Conservation (phyloP, 2,113 vertebrate genomes). For the Megatriorchis doriae region DNA sequence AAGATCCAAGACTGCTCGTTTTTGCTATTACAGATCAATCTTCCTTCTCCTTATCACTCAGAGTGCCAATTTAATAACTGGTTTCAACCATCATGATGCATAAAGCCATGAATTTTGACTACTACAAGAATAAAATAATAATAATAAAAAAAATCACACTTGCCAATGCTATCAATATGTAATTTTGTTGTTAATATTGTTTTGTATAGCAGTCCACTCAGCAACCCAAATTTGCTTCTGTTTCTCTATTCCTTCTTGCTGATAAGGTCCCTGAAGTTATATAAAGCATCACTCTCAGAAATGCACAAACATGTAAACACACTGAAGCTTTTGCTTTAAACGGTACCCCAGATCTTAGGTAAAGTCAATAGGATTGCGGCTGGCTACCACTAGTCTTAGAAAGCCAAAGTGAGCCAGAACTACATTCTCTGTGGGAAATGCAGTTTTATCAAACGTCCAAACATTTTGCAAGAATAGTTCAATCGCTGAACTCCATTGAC, state of each 20-base stretch:
- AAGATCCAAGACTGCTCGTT: background rate
- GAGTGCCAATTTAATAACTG: background rate
- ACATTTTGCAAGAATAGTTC: background rate
- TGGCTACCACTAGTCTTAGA: background rate
- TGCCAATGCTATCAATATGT: background rate
- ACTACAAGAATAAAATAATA: background rate
- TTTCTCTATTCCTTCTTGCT: background rate
- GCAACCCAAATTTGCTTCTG: background rate
- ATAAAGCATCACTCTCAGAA: slow-evolving; percentile 24
- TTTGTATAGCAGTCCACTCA: background rate
- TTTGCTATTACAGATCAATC: background rate
- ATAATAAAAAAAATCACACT: background rate
- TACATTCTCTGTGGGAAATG: background rate
- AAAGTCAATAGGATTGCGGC: background rate
- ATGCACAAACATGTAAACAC: slow-evolving; percentile 8
- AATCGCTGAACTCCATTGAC: background rate
- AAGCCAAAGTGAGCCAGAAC: background rate
- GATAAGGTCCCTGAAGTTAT: background rate
- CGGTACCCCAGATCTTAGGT: background rate
- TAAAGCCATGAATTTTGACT: background rate
- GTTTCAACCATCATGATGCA: background rate
- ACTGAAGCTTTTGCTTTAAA: background rate
- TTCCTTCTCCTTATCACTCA: background rate
- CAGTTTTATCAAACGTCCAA: background rate
- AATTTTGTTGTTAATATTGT: background rate